phyloP scores from a whole-genome alignment of 2,113 vertebrate species.

The Bostrychus sinensis region DNA sequence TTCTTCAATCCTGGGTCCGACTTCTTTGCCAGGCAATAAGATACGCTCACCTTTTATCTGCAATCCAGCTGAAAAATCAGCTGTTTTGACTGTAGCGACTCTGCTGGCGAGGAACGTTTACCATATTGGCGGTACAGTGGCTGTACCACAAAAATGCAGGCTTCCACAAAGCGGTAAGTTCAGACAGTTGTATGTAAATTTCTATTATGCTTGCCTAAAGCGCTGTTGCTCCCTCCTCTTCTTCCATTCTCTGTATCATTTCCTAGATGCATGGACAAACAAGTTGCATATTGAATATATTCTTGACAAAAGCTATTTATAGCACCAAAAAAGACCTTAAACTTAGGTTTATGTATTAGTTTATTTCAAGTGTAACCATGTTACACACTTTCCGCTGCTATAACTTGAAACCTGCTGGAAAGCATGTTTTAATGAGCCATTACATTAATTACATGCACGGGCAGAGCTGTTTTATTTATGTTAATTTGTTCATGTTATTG shows the following conservation, averaged over 20 bases:
- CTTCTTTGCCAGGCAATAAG: slow-evolving; percentile 28
- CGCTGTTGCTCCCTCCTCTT: background rate
- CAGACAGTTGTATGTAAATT: background rate
- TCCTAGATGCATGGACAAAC: slow-evolving; percentile 21
- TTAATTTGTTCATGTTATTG: slow-evolving; percentile 20
- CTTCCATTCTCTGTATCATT: slow-evolving; percentile 8
- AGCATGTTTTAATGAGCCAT: slow-evolving; percentile 32
- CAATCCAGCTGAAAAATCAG: slow-evolving; percentile 40
- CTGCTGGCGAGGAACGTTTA: slow-evolving; percentile 76
- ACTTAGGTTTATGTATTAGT: slow-evolving; percentile 68
- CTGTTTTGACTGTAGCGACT: slow-evolving; percentile 65
- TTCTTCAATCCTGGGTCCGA: slow-evolving; percentile 41
- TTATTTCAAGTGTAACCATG: slow-evolving; percentile 44
- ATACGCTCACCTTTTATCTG: slow-evolving; percentile 35
- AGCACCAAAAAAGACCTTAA: slow-evolving; percentile 30
- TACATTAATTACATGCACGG: slow-evolving; percentile 39
- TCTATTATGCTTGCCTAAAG: background rate
- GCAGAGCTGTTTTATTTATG: slow-evolving; percentile 20
- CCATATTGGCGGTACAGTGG: slow-evolving; percentile 80
- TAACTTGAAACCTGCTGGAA: slow-evolving; percentile 44
- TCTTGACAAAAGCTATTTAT: slow-evolving; percentile 52
- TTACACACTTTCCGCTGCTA: slow-evolving; percentile 30
- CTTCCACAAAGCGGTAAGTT: slow-evolving; percentile 83
- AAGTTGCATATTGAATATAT: slow-evolving; percentile 44
- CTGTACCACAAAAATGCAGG: slow-evolving; percentile 75